Percentiles rank a stretch among this genome's conserved stretches.
Evolutionary conservation across 2,888 invertebrate genomes (phyloP).

Genomic region (Rotaria socialis): DNA sequence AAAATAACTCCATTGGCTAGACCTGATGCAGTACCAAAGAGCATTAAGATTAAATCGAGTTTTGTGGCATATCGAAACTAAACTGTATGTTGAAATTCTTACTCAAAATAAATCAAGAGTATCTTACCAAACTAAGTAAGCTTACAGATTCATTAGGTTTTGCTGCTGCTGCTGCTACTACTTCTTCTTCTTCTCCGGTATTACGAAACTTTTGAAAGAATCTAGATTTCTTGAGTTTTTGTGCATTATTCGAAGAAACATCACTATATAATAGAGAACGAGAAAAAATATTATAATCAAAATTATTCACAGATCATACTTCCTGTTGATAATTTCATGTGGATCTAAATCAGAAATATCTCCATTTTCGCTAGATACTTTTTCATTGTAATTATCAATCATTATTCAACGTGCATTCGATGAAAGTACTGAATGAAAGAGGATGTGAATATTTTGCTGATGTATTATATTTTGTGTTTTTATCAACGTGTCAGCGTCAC

Average conservation of each 20-base stretch:
- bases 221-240: background rate
- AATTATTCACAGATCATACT: background rate
- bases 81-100: background rate
- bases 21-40: constrained; percentile 53
- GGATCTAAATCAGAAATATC: background rate
- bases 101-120: no score
- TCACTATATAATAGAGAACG: background rate
- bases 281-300: background rate
- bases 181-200: background rate
- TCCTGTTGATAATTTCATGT: background rate
- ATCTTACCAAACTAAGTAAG: background rate
- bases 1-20: constrained; percentile 53
- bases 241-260: background rate
- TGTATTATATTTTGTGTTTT: no score
- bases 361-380: no score
- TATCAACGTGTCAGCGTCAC: no score
- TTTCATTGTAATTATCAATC: no score
- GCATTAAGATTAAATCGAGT: constrained; percentile 53
- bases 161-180: no score
- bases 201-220: background rate
- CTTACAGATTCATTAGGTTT: background rate
- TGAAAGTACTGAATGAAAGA: no score
- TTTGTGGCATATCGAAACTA: constrained; percentile 55
- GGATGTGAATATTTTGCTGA: no score
- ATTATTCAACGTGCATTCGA: no score